Base-by-base conservation (phyloP, 2,888 invertebrate genomes). In the Gastrophysa polygoni region DNA sequence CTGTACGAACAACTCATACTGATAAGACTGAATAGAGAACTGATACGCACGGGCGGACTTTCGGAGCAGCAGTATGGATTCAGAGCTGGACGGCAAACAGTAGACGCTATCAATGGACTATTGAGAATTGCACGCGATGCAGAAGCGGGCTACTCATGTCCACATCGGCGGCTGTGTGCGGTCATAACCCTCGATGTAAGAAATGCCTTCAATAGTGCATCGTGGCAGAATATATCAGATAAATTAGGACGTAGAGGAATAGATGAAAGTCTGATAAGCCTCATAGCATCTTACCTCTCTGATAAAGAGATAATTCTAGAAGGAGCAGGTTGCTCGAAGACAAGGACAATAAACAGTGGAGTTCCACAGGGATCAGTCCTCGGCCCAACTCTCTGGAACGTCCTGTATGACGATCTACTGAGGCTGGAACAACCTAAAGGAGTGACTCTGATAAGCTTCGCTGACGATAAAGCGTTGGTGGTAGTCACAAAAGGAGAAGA, bases 291-390 rank as follows among this genome's bases (percentile, higher is more conserved):
- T 10, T 59, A 59, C 14, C 21, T 59, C 10, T 51, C 51, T 38
- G 24, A 59, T 2, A 44, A 47, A 34, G 11, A 44, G 18, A 44
- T 48, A 14, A 1, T 59, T 20, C n/a, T 59, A 14, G 54, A 57
- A 21, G 51, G 17, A 5, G 43, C 43, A 56, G 18, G 24, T 14
- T 14, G 0, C 7, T 7, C n/a, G 1, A 58, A 38, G 8, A 14
- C 11, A 5, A 47, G 11, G 28, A 10, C 18, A 44, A 28, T 59
- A 8, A 62, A 16, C 50, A 21, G 49, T 28, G 57, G 60, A 1
- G 60, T 63, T 28, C 63, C 64, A 29, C 64, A 64, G 38, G 64
- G 64, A 1, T 64, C 61, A 10, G 49, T 64, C 1, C 49, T 59
- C 14, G 61, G 57, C 7, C 61, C 61, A 11, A 61, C 57, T 2